Evolutionary conservation across 2,888 invertebrate species (phyloP).

Genomic region (Caenorhabditis drosophilae): DNA sequence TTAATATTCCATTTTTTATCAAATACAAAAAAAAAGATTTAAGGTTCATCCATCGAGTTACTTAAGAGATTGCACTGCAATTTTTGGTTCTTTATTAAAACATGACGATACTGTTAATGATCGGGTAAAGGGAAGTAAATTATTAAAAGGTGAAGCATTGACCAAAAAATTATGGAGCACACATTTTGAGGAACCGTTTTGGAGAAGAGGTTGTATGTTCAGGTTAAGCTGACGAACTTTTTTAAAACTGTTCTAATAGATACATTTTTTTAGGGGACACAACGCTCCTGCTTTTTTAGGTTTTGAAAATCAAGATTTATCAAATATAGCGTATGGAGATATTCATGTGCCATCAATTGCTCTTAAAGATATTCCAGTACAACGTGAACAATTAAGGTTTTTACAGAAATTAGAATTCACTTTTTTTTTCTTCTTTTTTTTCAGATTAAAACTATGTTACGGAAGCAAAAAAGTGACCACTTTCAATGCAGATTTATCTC

Average conservation of each 20-base stretch:
- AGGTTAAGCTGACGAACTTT: slow-evolving; percentile 36
- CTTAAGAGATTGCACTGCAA: slow-evolving; percentile 62
- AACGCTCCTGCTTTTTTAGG: slow-evolving; percentile 70
- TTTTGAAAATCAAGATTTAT: slow-evolving; percentile 63
- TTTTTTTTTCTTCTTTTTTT: too few species aligned
- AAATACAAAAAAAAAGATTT: neutral
- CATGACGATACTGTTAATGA: slow-evolving; percentile 73
- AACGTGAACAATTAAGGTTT: slow-evolving; percentile 67
- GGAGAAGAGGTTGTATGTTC: slow-evolving; percentile 71
- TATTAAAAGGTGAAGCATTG: slow-evolving; percentile 70
- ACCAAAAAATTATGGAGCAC: slow-evolving; percentile 71
- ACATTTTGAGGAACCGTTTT: slow-evolving; percentile 70
- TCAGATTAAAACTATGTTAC: slow-evolving; percentile 66
- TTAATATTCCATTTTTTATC: slow-evolving; percentile 33
- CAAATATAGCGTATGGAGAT: slow-evolving; percentile 48
- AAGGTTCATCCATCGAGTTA: slow-evolving; percentile 66
- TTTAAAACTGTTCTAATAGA: neutral
- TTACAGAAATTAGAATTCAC: too few species aligned
- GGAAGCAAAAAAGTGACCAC: slow-evolving; percentile 68
- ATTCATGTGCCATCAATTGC: slow-evolving; percentile 69
- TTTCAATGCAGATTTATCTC: slow-evolving; percentile 66
- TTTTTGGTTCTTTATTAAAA: slow-evolving; percentile 69
- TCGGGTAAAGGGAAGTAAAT: slow-evolving; percentile 70
- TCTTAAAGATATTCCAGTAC: slow-evolving; percentile 66
- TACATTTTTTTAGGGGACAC: slow-evolving; percentile 68